Percentiles rank a stretch among this genome's conserved stretches.
phyloP scores from a whole-genome alignment of 2,113 vertebrate species.

The Mellivora capensis region DNA sequence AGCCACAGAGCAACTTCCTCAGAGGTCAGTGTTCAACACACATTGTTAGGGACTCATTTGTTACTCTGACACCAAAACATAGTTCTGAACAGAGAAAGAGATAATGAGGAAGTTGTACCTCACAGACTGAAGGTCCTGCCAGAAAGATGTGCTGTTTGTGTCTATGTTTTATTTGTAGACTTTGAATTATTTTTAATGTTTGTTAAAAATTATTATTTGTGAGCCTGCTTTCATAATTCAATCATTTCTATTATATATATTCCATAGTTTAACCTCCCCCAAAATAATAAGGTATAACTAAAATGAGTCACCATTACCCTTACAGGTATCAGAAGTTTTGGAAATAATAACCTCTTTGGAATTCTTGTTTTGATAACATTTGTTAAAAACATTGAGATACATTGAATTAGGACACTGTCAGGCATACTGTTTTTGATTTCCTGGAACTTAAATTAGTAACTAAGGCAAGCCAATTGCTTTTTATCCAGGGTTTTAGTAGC shows the following conservation, averaged over 20 bases:
- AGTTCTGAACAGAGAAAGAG: neutral
- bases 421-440: neutral
- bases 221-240: neutral
- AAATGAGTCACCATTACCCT: neutral
- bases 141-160: neutral
- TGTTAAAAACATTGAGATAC: neutral
- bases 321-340: neutral
- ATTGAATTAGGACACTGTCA: neutral
- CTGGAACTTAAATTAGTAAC: neutral
- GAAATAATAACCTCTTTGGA: neutral
- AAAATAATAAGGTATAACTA: neutral
- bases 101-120: no score
- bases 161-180: neutral
- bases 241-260: neutral
- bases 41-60: neutral
- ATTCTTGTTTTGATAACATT: neutral
- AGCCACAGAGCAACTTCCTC: neutral
- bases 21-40: neutral
- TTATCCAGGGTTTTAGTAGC: neutral
- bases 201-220: neutral
- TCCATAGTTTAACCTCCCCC: neutral
- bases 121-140: neutral
- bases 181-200: neutral
- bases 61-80: neutral
- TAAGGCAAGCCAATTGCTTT: neutral